Percentiles rank a stretch among this genome's conserved stretches.
These are phyloP conservation scores for Coregonus sp. DNA, from an alignment of 2,797 vertebrate species.

Conservation along the genomic window DNA sequence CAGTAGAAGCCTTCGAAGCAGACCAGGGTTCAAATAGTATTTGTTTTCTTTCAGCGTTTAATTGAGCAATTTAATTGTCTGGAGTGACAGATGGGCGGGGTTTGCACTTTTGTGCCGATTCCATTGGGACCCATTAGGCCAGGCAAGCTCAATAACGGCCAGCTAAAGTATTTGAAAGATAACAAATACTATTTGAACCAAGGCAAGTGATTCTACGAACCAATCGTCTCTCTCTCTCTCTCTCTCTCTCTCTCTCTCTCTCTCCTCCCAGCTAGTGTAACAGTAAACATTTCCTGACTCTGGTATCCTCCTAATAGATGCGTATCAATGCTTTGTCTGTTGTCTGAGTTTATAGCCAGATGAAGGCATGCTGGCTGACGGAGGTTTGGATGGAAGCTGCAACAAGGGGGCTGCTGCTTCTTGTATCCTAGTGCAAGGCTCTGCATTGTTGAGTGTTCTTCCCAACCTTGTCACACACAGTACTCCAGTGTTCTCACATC, in stretches of 20 bases:
- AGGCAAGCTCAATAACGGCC: neutral
- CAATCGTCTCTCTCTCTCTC: neutral
- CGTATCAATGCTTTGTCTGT: slow-evolving; percentile 40
- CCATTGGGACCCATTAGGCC: neutral
- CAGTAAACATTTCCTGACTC: slow-evolving; percentile 46
- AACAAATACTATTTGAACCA: neutral
- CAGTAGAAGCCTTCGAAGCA: neutral
- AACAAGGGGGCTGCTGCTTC: slow-evolving; percentile 6
- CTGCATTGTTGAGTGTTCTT: slow-evolving; percentile 26
- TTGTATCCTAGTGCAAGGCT: slow-evolving; percentile 26
- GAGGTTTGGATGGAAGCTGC: slow-evolving; percentile 13
- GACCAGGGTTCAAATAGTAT: neutral
- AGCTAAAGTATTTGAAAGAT: neutral
- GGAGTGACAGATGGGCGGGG: neutral
- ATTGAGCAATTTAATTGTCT: neutral
- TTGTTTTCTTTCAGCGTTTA: neutral
- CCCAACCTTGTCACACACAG: slow-evolving; percentile 59
- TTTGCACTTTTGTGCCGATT: neutral
- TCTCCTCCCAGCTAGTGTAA: slow-evolving; percentile 32
- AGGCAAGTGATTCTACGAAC: slow-evolving; percentile 1
- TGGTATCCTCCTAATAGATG: slow-evolving; percentile 53
- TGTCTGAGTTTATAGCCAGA: slow-evolving; percentile 54
- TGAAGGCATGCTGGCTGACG: slow-evolving; percentile 19
- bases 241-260: neutral
- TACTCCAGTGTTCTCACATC: slow-evolving; percentile 50